A percentile compares a stretch with the other conserved stretches of the same genome.
Evolutionary conservation across 2,888 invertebrate species (phyloP).

Genomic region (Rhogogaster chlorosoma): DNA sequence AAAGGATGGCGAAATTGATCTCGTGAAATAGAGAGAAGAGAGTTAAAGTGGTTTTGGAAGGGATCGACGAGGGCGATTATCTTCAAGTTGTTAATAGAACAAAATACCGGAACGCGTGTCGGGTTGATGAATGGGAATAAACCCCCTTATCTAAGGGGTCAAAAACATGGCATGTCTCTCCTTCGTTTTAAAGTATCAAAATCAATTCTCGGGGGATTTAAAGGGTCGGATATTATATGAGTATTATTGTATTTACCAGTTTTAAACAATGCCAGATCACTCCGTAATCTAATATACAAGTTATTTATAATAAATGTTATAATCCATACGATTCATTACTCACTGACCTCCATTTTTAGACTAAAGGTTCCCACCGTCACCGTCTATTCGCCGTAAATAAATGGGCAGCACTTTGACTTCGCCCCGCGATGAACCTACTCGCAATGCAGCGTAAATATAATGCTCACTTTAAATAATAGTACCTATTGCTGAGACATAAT

Average conservation of each 20-base stretch:
- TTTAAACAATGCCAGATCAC: slow-evolving; percentile 41
- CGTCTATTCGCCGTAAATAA: slow-evolving; percentile 60
- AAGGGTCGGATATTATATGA: slow-evolving; percentile 36
- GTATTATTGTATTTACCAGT: slow-evolving; percentile 56
- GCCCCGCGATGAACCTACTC: not conserved
- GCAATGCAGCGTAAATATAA: not conserved
- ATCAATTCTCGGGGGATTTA: slow-evolving; percentile 44
- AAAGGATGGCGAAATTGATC: not conserved
- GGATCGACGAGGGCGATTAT: not conserved
- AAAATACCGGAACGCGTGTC: not conserved
- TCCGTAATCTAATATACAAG: slow-evolving; percentile 51
- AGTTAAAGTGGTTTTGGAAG: not conserved
- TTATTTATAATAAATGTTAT: slow-evolving; percentile 60
- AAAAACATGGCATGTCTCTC: slow-evolving; percentile 63
- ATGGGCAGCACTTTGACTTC: slow-evolving; percentile 40
- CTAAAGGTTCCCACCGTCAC: slow-evolving; percentile 64
- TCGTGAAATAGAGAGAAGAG: not conserved
- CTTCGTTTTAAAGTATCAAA: slow-evolving; percentile 63
- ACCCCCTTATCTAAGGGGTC: slow-evolving; percentile 17
- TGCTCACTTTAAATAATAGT: not conserved
- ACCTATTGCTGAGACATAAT: not conserved
- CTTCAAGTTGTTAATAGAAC: not conserved
- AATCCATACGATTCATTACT: slow-evolving; percentile 58
- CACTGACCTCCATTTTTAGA: slow-evolving; percentile 68
- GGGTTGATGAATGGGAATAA: not conserved